phyloP scores from a whole-genome alignment of 2,113 vertebrate genomes.

The Sebastes fasciatus region DNA sequence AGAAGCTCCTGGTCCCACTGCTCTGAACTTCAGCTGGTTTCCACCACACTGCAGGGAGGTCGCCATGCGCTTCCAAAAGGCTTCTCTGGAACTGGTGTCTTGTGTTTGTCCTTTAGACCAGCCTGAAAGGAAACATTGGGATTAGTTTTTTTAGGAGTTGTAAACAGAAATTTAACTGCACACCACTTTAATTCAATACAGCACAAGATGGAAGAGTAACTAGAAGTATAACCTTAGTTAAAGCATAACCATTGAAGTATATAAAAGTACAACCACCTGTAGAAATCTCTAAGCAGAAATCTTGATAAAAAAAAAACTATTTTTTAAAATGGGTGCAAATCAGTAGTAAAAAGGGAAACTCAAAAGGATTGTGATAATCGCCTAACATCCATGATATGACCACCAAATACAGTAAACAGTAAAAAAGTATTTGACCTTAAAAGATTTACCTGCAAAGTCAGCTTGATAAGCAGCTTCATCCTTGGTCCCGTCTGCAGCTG shows the following conservation, averaged over 20 bases:
- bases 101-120: constrained; percentile 3
- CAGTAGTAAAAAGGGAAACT: too few relatives aligned
- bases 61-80: constrained; percentile 32
- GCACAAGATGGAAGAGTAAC: too few relatives aligned
- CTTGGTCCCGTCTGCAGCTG: neutral
- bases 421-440: too few relatives aligned
- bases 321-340: too few relatives aligned
- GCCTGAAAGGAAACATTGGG: constrained; percentile 1
- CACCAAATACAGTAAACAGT: too few relatives aligned
- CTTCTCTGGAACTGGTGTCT: neutral
- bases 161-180: neutral
- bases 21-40: constrained; percentile 66
- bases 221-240: too few relatives aligned
- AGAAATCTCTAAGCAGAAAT: too few relatives aligned
- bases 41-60: constrained; percentile 52
- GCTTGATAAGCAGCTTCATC: constrained; percentile 61
- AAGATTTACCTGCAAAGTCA: constrained; percentile 54
- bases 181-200: neutral
- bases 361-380: too few relatives aligned
- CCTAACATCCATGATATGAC: too few relatives aligned
- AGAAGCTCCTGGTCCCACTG: constrained; percentile 28
- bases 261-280: too few relatives aligned
- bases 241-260: too few relatives aligned
- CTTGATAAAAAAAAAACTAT: too few relatives aligned
- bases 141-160: neutral